phyloP scores from a whole-genome alignment of 2,113 vertebrate genomes.

The Xyrauchen texanus region DNA sequence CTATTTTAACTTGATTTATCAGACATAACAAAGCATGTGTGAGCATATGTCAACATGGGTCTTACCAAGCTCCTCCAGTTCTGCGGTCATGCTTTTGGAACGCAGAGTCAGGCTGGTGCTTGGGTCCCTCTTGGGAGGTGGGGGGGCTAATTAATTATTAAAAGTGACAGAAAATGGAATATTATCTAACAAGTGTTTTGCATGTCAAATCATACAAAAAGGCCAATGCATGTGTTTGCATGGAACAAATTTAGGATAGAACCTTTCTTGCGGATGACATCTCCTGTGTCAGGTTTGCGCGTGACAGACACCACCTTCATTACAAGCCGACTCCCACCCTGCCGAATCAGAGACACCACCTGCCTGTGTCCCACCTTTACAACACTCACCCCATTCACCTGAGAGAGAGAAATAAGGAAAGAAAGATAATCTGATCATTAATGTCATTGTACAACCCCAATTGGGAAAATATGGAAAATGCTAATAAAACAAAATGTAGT shows the following conservation, averaged over 20 bases:
- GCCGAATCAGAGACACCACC: conserved; percentile 93
- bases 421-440: neutral
- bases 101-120: conserved; percentile 94
- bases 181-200: no score
- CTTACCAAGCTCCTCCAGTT: conserved; percentile 94
- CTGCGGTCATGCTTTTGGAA: conserved; percentile 98
- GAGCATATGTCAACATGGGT: conserved; percentile 27
- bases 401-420: conserved; percentile 17
- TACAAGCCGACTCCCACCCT: conserved; percentile 90
- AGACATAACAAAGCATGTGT: neutral
- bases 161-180: neutral
- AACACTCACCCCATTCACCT: conserved; percentile 95
- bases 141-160: conserved; percentile 80
- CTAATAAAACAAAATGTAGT: no score
- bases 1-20: neutral
- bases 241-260: neutral
- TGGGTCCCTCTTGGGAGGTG: conserved; percentile 92
- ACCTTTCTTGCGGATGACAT: conserved; percentile 92
- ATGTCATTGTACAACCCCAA: neutral
- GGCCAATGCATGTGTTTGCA: neutral
- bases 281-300: conserved; percentile 87
- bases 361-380: conserved; percentile 98
- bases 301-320: conserved; percentile 98
- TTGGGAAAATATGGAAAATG: no score
- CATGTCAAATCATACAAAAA: neutral